Conservation (phyloP, 1,140 invertebrate genomes). For the Drosophila grimshawi region DNA sequence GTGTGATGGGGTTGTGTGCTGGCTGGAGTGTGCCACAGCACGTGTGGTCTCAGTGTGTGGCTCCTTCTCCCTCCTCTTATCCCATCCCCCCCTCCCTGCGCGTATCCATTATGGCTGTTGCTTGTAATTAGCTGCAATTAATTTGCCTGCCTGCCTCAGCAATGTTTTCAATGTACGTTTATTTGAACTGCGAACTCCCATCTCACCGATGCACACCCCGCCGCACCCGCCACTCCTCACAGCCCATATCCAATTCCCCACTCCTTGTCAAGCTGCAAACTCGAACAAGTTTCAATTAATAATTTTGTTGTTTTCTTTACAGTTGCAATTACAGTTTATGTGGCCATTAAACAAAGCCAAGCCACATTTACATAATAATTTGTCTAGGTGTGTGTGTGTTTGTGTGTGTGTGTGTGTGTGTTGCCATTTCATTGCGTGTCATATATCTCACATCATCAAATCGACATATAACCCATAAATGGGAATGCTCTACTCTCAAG, state of each 20-base stretch:
- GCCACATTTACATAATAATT: slow-evolving; percentile 74
- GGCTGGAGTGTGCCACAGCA: slow-evolving; percentile 43
- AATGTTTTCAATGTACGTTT: slow-evolving; percentile 9
- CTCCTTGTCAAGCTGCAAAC: neutral
- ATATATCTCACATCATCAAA: slow-evolving; percentile 82
- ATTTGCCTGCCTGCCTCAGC: slow-evolving; percentile 60
- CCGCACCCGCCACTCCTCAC: neutral
- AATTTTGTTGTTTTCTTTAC: neutral
- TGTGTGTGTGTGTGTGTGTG: slow-evolving; percentile 3
- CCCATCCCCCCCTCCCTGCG: neutral
- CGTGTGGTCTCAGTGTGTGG: slow-evolving; percentile 63
- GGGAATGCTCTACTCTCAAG: too few relatives aligned
- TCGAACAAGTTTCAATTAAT: slow-evolving; percentile 8
- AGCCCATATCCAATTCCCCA: neutral
- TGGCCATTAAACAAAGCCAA: slow-evolving; percentile 66
- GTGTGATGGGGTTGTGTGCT: neutral
- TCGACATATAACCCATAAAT: slow-evolving; percentile 52
- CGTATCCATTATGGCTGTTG: neutral
- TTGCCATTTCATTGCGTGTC: slow-evolving; percentile 70
- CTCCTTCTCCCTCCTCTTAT: neutral
- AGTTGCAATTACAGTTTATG: slow-evolving; percentile 54
- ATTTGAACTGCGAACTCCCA: slow-evolving; percentile 19
- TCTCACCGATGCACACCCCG: neutral
- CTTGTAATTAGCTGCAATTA: slow-evolving; percentile 78
- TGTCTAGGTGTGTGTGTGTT: neutral